These are phyloP conservation scores for Lucilia sericata DNA, from an alignment of 1,140 invertebrate species.

Conservation along the genomic window DNA sequence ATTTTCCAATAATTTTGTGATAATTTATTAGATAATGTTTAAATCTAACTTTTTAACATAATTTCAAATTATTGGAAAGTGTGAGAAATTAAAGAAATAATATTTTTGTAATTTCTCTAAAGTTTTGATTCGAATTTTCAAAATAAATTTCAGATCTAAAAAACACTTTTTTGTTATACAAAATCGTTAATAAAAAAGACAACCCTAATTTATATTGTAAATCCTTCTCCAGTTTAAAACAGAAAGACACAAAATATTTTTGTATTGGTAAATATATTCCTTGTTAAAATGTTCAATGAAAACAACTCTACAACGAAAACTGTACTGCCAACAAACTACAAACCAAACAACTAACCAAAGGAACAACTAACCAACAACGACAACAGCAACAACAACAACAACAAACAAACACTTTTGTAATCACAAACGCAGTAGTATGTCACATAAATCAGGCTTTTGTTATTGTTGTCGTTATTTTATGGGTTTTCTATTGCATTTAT, in stretches of 20 bases:
- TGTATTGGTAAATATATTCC: not conserved
- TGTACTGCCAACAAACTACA: not conserved
- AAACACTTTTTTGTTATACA: too few species aligned
- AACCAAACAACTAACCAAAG: conserved; percentile 2
- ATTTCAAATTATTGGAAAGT: too few species aligned
- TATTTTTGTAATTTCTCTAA: too few species aligned
- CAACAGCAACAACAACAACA: not conserved
- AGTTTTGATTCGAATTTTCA: too few species aligned
- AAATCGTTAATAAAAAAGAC: too few species aligned
- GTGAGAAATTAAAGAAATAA: too few species aligned
- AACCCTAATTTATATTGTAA: too few species aligned
- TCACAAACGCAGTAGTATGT: conserved; percentile 30
- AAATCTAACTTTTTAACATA: too few species aligned
- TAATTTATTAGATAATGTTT: too few species aligned
- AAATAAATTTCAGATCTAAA: too few species aligned
- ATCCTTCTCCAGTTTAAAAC: too few species aligned
- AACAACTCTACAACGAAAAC: not conserved
- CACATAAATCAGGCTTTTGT: conserved; percentile 39
- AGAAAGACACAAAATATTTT: not conserved
- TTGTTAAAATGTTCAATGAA: conserved; percentile 13
- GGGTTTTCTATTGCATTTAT: not conserved
- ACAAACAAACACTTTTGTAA: conserved; percentile 23
- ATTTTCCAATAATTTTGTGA: too few species aligned
- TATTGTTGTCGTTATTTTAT: not conserved
- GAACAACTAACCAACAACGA: conserved; percentile 3